phyloP scores from a whole-genome alignment of 1,140 invertebrate genomes.

The Halyomorpha halys region DNA sequence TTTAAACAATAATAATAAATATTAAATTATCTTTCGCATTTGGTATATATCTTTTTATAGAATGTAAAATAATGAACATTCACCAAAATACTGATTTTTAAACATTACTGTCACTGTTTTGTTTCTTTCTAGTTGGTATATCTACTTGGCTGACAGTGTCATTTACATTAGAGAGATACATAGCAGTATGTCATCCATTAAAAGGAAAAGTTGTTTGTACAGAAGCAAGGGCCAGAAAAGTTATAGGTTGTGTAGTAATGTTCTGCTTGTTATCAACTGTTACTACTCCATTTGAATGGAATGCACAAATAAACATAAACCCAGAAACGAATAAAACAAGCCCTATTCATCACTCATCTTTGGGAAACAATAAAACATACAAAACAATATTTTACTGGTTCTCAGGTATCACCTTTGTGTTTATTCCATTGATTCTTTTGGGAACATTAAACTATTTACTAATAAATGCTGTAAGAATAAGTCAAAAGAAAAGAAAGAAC shows the following conservation, averaged over 20 bases:
- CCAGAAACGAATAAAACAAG: constrained; percentile 8
- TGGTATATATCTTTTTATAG: too few species aligned
- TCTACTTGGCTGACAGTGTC: constrained; percentile 68
- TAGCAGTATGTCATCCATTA: constrained; percentile 65
- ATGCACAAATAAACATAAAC: constrained; percentile 24
- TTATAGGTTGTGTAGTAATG: constrained; percentile 50
- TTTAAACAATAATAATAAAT: too few species aligned
- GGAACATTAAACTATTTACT: constrained; percentile 63
- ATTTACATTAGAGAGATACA: constrained; percentile 67
- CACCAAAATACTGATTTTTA: background rate
- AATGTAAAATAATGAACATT: background rate
- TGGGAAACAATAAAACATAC: constrained; percentile 47
- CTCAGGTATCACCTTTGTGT: constrained; percentile 51
- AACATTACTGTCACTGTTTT: background rate
- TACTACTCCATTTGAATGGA: constrained; percentile 54
- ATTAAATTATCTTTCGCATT: too few species aligned
- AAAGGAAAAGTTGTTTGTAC: constrained; percentile 59
- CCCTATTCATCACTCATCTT: constrained; percentile 11
- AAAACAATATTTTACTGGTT: constrained; percentile 54
- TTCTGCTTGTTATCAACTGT: constrained; percentile 52
- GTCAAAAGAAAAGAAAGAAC: constrained; percentile 41
- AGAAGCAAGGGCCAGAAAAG: constrained; percentile 45
- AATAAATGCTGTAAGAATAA: constrained; percentile 51
- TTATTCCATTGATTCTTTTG: constrained; percentile 54
- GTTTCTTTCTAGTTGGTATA: constrained; percentile 46